These are phyloP conservation scores for Jacana jacana DNA, from an alignment of 2,113 vertebrate genomes.

Conservation along the genomic window DNA sequence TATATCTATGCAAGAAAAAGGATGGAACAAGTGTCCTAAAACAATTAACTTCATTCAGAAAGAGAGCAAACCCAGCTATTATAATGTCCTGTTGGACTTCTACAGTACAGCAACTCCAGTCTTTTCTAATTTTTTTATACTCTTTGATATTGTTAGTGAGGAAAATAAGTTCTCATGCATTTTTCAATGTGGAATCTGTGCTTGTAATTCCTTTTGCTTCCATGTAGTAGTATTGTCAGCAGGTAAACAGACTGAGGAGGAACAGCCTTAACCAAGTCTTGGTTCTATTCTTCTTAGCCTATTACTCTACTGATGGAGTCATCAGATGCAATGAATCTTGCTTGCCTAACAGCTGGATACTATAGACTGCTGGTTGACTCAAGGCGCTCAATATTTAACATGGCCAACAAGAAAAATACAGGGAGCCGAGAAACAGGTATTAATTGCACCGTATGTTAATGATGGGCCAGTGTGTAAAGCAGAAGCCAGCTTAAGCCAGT, in stretches of 20 bases:
- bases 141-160: neutral
- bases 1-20: neutral
- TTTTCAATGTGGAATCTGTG: neutral
- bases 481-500: neutral
- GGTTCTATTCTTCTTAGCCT: conserved; percentile 79
- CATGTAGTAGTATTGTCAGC: neutral
- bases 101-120: neutral
- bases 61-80: neutral
- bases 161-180: neutral
- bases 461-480: neutral
- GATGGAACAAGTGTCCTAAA: neutral
- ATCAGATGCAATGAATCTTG: conserved; percentile 97
- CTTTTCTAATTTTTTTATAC: neutral
- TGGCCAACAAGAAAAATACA: conserved; percentile 89
- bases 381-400: conserved; percentile 95
- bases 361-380: conserved; percentile 96
- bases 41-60: neutral
- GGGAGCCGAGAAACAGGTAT: conserved; percentile 81
- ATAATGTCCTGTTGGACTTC: neutral
- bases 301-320: conserved; percentile 97
- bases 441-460: neutral
- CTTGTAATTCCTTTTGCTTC: neutral
- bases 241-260: neutral
- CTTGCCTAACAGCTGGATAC: conserved; percentile 96
- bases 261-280: conserved; percentile 26